A percentile compares a stretch with the other conserved stretches of the same genome.
Conservation (phyloP, 2,797 vertebrate species). For the Thamnophis elegans region DNA sequence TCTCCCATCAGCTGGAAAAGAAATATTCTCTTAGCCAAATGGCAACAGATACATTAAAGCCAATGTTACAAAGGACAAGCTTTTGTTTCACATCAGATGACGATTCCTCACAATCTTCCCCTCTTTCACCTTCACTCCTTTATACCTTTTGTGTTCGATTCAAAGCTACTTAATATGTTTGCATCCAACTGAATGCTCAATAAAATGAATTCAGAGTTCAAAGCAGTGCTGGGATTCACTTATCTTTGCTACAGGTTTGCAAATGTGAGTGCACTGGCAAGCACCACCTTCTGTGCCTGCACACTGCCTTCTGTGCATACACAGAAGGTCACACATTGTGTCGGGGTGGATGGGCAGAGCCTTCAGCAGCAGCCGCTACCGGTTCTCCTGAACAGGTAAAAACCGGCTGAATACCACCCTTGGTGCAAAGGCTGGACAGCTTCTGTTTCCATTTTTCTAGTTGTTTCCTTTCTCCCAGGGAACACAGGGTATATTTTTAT, state of each 20-base stretch:
- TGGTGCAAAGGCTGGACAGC: not conserved
- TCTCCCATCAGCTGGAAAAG: slow-evolving; percentile 67
- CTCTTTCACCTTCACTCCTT: fast-evolving
- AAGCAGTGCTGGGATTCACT: too few species aligned
- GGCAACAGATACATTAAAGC: slow-evolving; percentile 14
- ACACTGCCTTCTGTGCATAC: too few species aligned
- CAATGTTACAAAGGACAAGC: slow-evolving; percentile 32
- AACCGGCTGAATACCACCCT: too few species aligned
- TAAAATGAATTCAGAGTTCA: not conserved
- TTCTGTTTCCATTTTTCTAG: not conserved
- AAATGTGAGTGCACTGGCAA: too few species aligned
- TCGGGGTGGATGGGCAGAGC: too few species aligned
- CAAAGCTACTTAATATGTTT: not conserved
- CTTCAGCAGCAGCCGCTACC: too few species aligned
- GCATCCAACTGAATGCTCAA: not conserved
- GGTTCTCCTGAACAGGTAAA: too few species aligned
- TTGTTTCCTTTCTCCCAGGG: not conserved
- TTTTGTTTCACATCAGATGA: slow-evolving; percentile 8
- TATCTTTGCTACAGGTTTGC: too few species aligned
- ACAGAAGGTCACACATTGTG: too few species aligned
- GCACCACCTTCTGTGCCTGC: too few species aligned
- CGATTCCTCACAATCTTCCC: not conserved
- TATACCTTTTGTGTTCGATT: not conserved
- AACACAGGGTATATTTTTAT: not conserved
- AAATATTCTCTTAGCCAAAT: slow-evolving; percentile 47